Evolutionary conservation across 1,140 invertebrate genomes (phyloP).

Genomic region (Amyelois transitella): DNA sequence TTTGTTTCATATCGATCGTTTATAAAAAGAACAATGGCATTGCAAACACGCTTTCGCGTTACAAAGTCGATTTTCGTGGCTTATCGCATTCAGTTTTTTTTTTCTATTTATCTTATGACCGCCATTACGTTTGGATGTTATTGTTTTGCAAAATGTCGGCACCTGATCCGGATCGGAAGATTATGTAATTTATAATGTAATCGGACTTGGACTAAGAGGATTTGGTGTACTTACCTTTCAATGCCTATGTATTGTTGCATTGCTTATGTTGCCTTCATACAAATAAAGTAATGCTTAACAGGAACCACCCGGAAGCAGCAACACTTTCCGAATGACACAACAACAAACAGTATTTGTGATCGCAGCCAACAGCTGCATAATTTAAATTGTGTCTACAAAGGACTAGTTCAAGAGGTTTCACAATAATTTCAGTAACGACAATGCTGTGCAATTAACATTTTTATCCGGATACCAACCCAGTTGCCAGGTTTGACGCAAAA

Average conservation of each 20-base stretch:
- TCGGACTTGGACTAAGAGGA: background rate
- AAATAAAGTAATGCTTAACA: no score
- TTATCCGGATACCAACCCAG: background rate
- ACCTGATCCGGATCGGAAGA: background rate
- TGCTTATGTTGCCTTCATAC: no score
- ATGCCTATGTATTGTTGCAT: no score
- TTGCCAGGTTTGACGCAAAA: slow-evolving; percentile 12
- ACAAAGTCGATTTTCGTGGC: background rate
- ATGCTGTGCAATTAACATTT: background rate
- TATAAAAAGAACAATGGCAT: background rate
- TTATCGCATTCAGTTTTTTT: background rate
- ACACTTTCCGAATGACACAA: no score
- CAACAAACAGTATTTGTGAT: no score
- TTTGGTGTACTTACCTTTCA: no score
- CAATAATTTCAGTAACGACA: background rate
- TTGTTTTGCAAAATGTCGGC: background rate
- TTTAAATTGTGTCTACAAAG: no score
- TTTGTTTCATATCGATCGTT: background rate
- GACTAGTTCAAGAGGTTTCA: background rate
- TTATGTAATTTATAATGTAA: background rate
- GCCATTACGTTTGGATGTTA: background rate
- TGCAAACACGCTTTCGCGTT: background rate
- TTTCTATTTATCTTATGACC: background rate
- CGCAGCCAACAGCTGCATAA: no score
- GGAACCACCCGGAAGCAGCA: no score